phyloP scores from a whole-genome alignment of 2,888 invertebrate species.

The Nudaria mundana region DNA sequence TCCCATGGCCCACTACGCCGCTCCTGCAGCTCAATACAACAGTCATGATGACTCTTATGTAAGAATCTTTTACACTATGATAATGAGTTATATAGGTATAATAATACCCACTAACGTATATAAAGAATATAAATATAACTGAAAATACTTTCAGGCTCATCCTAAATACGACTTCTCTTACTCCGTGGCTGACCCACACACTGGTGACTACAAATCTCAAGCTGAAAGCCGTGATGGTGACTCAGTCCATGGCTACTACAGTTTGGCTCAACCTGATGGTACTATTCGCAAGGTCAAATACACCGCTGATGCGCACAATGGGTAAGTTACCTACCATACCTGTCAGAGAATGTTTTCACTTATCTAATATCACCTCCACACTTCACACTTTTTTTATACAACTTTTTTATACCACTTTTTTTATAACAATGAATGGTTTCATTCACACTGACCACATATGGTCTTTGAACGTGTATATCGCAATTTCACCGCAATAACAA shows the following conservation, averaged over 20 bases:
- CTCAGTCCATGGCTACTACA: slow-evolving; percentile 79
- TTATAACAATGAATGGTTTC: too few species aligned
- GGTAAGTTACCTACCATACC: slow-evolving; percentile 35
- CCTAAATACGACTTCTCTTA: slow-evolving; percentile 72
- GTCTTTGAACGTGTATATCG: too few species aligned
- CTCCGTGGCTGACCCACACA: slow-evolving; percentile 76
- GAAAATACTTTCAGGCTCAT: slow-evolving; percentile 43
- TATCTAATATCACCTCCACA: slow-evolving; percentile 78
- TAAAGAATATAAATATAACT: too few species aligned
- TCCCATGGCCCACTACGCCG: slow-evolving; percentile 22
- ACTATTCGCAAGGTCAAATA: slow-evolving; percentile 76
- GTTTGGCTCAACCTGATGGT: slow-evolving; percentile 75
- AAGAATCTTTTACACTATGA: slow-evolving; percentile 6
- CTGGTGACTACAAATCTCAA: slow-evolving; percentile 79
- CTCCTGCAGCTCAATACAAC: slow-evolving; percentile 21
- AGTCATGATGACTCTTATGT: slow-evolving; percentile 33
- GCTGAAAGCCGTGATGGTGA: slow-evolving; percentile 74
- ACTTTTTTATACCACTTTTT: background rate
- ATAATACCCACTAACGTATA: too few species aligned
- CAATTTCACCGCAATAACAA: too few species aligned
- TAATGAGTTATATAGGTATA: background rate
- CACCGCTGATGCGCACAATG: slow-evolving; percentile 47
- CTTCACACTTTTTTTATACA: background rate
- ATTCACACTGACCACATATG: too few species aligned
- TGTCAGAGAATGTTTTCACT: too few species aligned